These are phyloP conservation scores for Cerastis rubricosa DNA, from an alignment of 2,888 invertebrate species.

Conservation along the genomic window DNA sequence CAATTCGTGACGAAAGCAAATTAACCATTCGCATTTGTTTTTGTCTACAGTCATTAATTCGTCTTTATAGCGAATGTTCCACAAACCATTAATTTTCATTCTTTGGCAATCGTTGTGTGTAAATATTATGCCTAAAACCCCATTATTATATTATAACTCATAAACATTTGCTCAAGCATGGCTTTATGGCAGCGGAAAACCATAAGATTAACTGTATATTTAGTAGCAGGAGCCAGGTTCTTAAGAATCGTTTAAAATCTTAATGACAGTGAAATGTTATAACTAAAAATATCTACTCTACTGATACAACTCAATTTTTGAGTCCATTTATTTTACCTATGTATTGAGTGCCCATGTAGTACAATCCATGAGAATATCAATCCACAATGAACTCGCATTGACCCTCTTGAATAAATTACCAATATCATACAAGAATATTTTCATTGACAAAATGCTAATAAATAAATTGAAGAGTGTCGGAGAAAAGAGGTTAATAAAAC, in stretches of 20 bases:
- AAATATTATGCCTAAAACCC: not conserved
- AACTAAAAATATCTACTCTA: not conserved
- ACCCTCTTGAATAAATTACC: slow-evolving; percentile 9
- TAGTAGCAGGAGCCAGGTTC: not conserved
- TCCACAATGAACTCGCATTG: not conserved
- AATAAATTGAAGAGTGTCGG: slow-evolving; percentile 32
- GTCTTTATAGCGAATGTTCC: slow-evolving; percentile 32
- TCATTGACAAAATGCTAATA: slow-evolving; percentile 38
- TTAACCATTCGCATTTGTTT: slow-evolving; percentile 59
- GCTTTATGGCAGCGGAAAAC: not conserved
- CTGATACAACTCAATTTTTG: not conserved
- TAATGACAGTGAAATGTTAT: not conserved
- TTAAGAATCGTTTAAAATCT: not conserved
- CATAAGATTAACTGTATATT: not conserved
- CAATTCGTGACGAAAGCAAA: slow-evolving; percentile 52
- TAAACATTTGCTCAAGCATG: slow-evolving; percentile 6
- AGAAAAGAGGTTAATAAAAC: slow-evolving; percentile 26
- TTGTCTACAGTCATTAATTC: slow-evolving; percentile 36
- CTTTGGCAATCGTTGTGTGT: slow-evolving; percentile 16
- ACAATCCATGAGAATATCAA: not conserved
- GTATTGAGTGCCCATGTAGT: not conserved
- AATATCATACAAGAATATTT: slow-evolving; percentile 14
- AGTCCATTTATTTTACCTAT: not conserved
- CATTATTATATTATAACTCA: not conserved
- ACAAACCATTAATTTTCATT: slow-evolving; percentile 1